Conservation (phyloP, 2,113 vertebrate species). For the mouse (Mus musculus) region DNA sequence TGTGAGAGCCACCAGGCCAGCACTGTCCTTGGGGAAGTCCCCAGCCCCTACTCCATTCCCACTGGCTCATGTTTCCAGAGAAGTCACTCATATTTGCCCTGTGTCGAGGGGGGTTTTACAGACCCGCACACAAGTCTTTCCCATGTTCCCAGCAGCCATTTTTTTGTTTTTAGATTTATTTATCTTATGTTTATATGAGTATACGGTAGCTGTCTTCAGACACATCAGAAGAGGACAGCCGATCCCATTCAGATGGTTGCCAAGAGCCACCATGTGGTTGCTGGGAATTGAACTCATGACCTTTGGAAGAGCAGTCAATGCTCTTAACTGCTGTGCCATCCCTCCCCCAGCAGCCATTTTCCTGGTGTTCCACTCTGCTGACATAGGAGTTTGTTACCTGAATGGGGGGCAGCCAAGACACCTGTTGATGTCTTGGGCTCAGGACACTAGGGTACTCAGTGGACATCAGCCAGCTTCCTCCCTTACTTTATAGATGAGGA, state of each 20-base stretch:
- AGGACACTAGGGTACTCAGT: not conserved
- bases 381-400: rapidly evolving
- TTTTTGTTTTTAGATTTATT: too few relatives aligned
- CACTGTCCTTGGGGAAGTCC: not conserved
- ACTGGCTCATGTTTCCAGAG: rapidly evolving
- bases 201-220: too few relatives aligned
- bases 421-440: not conserved
- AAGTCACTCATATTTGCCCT: not conserved
- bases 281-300: too few relatives aligned
- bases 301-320: too few relatives aligned
- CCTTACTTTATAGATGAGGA: not conserved
- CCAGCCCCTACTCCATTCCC: rapidly evolving
- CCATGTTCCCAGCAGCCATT: rapidly evolving
- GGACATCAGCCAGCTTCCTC: not conserved
- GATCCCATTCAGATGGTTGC: too few relatives aligned
- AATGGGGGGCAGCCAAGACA: not conserved
- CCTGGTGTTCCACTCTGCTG: not conserved
- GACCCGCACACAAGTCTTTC: not conserved
- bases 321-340: too few relatives aligned
- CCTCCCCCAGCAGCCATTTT: rapidly evolving
- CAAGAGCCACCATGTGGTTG: too few relatives aligned
- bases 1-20: rapidly evolving
- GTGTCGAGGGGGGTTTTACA: not conserved
- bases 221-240: too few relatives aligned
- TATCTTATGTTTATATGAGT: too few relatives aligned